Evolutionary conservation across 2,888 invertebrate species (phyloP), one percentile per base, ranked within the genome.

Genomic region (Mystacides longicornis): DNA sequence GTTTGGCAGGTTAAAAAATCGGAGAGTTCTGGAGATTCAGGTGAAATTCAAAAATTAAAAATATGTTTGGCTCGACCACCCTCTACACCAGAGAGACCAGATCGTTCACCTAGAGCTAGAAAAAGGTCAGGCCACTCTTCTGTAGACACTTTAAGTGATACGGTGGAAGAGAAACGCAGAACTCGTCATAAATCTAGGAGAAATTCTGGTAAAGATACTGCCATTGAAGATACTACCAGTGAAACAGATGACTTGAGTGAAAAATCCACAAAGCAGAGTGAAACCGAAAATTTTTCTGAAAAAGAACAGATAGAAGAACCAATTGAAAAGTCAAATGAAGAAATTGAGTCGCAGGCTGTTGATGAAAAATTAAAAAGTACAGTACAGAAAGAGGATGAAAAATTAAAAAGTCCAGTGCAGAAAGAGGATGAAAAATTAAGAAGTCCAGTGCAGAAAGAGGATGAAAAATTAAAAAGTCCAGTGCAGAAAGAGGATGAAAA

Each of bases 21-120:
- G 14, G 75, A 76, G 52, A 67, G 71, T 58, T 67, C 78, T 47
- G 71, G 73, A 9, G 75, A 75, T 57, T 65, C 66, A 4, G 82
- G 82, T 9, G 82, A 82, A 66, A 82, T 83, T 64, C 78, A 82
- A 63, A 83, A 83, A 67, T 66, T 83, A 23, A 84, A 83, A 67
- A 75, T 84, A 62, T 83, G 81, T 64, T 69, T 83, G 60, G 80
- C 81, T 54, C 76, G 82, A 22, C 80, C 80, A 1, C 72, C 78
- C 0, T 74, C 76, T 11, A 78, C 79, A 9, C 78, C 79, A 1
- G 80, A 80, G 64, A 68, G 76, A 61, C 70, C 66, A 1, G 78
- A 77, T 56, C 73, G 75, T 60, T 77, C 78, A 5, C 77, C 77
- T 23, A 71, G 77, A 11, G 74, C 78, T 60, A 75, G 74, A 62